phyloP scores from a whole-genome alignment of 2,797 vertebrate species.

The Heteromormyrus szaboi region DNA sequence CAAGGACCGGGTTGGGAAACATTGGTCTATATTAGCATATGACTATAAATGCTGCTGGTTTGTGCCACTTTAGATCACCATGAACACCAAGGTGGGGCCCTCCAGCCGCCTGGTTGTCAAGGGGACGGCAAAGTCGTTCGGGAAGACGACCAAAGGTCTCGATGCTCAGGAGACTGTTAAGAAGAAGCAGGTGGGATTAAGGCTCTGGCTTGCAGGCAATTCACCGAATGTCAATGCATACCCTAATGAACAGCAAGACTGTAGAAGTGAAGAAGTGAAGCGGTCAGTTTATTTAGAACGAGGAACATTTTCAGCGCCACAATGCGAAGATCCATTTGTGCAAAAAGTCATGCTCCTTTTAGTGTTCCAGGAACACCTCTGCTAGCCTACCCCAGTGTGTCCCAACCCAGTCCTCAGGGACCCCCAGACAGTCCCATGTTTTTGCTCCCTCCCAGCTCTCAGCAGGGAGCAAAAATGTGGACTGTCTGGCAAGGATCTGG shows the following conservation, averaged over 20 bases:
- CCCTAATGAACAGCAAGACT: neutral
- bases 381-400: neutral
- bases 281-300: neutral
- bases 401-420: neutral
- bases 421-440: neutral
- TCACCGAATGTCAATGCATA: neutral
- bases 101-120: conserved; percentile 73
- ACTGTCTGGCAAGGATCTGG: neutral
- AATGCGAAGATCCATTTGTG: neutral
- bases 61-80: conserved; percentile 30
- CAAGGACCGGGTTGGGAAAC: neutral
- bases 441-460: neutral
- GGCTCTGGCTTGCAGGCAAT: neutral
- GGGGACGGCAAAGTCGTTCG: conserved; percentile 68
- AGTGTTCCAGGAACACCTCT: neutral
- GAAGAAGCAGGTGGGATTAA: conserved; percentile 81
- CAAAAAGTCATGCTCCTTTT: neutral
- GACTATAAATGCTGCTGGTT: neutral
- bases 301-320: neutral
- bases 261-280: neutral
- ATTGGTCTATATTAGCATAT: neutral
- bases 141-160: conserved; percentile 73
- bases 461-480: neutral
- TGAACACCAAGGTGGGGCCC: conserved; percentile 46
- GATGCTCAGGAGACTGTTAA: conserved; percentile 85